These are phyloP conservation scores for Daktulosphaira vitifoliae DNA, from an alignment of 1,140 invertebrate genomes.

Conservation along the genomic window DNA sequence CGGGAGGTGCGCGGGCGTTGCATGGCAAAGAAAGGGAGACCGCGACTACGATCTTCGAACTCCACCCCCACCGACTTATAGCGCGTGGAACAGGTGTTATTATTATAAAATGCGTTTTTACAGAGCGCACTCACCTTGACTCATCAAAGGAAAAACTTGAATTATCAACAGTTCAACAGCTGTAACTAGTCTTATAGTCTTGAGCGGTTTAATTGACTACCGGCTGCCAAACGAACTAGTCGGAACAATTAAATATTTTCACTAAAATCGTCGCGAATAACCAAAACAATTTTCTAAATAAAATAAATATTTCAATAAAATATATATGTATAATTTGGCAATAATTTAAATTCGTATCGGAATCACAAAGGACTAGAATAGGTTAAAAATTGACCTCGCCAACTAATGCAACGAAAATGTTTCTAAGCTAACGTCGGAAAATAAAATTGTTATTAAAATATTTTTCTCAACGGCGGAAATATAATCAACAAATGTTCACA, in stretches of 20 bases:
- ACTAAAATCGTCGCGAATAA: no score
- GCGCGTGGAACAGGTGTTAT: conserved; percentile 18
- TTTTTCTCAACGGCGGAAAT: neutral
- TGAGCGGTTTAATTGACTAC: no score
- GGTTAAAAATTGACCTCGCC: neutral
- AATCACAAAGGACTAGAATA: conserved; percentile 31
- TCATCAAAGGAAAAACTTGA: conserved; percentile 27
- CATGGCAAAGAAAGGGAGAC: neutral
- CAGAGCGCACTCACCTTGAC: conserved; percentile 22
- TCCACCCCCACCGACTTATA: neutral
- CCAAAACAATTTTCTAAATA: no score
- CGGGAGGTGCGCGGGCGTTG: no score
- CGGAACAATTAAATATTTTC: no score
- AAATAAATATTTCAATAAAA: no score
- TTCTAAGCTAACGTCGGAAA: neutral
- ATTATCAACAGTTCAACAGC: no score
- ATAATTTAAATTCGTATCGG: conserved; percentile 13
- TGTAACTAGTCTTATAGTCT: no score
- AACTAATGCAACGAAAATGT: neutral
- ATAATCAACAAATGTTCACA: neutral
- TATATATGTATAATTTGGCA: no score
- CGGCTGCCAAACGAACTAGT: no score
- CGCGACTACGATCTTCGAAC: neutral
- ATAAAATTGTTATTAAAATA: neutral
- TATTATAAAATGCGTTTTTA: conserved; percentile 11